These are phyloP conservation scores for Oikopleura albicans DNA, from an alignment of 23 tunicate species.

Conservation along the genomic window DNA sequence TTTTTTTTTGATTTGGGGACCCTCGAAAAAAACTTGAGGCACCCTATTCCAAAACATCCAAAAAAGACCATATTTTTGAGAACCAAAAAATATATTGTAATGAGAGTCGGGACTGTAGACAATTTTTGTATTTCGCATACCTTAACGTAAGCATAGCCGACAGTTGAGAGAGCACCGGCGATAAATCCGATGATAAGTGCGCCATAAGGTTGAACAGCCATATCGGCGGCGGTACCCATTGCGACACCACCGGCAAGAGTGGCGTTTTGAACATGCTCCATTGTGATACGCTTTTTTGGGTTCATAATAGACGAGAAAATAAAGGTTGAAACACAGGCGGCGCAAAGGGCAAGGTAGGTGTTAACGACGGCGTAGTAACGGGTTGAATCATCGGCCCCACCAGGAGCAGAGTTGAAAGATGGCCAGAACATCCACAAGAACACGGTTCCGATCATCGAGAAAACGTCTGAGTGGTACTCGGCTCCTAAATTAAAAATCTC, in stretches of 20 bases:
- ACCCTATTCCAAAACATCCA: no score
- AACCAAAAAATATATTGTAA: no score
- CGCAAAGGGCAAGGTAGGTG: slow-evolving; percentile 50
- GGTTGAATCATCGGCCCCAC: slow-evolving; percentile 34
- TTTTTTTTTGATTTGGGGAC: no score
- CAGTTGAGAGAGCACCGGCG: slow-evolving; percentile 48
- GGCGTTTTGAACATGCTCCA: slow-evolving; percentile 77
- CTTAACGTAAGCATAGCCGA: slow-evolving; percentile 58
- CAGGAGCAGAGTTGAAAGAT: slow-evolving; percentile 72
- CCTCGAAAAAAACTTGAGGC: no score
- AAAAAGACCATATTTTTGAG: no score
- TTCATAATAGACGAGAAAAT: not conserved
- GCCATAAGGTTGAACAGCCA: slow-evolving; percentile 71
- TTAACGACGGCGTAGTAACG: slow-evolving; percentile 75
- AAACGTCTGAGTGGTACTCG: slow-evolving; percentile 1
- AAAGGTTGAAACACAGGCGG: slow-evolving; percentile 64
- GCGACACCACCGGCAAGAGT: slow-evolving; percentile 93
- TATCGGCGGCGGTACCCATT: slow-evolving; percentile 67
- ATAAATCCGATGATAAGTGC: slow-evolving; percentile 47
- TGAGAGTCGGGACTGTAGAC: no score
- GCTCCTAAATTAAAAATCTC: no score
- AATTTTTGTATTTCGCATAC: no score
- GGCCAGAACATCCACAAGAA: slow-evolving; percentile 94
- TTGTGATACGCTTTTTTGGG: slow-evolving; percentile 1
- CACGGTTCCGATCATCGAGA: slow-evolving; percentile 32